phyloP scores from a whole-genome alignment of 1,140 invertebrate species.

The Drosophila pseudoananassae region DNA sequence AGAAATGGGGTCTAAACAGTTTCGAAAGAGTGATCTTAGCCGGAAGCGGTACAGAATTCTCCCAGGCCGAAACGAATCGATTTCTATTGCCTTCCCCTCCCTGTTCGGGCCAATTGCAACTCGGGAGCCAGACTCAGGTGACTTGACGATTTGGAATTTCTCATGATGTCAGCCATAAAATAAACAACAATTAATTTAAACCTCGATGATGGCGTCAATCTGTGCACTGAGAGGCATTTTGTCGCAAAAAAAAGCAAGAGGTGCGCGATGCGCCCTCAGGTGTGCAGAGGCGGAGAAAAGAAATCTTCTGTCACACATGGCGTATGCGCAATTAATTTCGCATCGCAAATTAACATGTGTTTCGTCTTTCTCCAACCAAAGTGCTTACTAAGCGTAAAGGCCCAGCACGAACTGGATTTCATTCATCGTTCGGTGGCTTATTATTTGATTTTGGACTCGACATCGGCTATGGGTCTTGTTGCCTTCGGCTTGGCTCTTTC shows the following conservation, averaged over 20 bases:
- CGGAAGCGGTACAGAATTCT: constrained; percentile 9
- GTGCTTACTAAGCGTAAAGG: constrained; percentile 75
- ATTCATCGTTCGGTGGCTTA: constrained; percentile 60
- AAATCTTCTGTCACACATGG: constrained; percentile 64
- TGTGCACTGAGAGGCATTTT: background rate
- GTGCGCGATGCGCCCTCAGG: too few relatives aligned
- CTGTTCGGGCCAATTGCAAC: too few relatives aligned
- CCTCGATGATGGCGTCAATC: constrained; percentile 25
- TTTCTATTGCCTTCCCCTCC: constrained; percentile 18
- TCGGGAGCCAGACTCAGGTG: constrained; percentile 25
- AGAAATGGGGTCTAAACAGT: too few relatives aligned
- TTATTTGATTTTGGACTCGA: constrained; percentile 55
- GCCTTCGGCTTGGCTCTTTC: too few relatives aligned
- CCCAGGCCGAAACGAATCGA: constrained; percentile 28
- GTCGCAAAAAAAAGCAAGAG: too few relatives aligned
- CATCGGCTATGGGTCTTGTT: constrained; percentile 15
- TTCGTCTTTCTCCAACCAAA: constrained; percentile 52
- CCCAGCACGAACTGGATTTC: constrained; percentile 53
- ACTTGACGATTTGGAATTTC: constrained; percentile 66
- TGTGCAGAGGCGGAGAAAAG: constrained; percentile 24
- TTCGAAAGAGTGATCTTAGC: background rate
- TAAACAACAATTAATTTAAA: constrained; percentile 46
- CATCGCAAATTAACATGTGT: constrained; percentile 71
- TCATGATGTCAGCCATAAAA: constrained; percentile 74
- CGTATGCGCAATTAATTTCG: constrained; percentile 53